Base-by-base conservation (phyloP, 2,888 invertebrate genomes). In the Saturnia japonica region DNA sequence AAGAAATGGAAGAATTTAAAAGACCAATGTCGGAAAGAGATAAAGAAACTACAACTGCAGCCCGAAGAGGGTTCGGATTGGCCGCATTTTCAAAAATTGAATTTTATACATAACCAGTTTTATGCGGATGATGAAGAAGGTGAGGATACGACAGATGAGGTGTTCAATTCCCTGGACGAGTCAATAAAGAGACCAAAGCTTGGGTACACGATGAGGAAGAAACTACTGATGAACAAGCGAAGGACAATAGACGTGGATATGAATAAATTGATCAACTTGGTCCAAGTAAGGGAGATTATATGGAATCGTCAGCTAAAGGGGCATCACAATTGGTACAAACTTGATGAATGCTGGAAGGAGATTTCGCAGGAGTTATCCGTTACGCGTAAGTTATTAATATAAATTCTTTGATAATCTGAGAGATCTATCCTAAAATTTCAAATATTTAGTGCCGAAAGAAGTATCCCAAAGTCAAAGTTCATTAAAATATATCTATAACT, bases 1-100 rank as follows among this genome's bases (percentile, higher is more conserved):
- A 94, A 93, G 72, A 86, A 89, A 88, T 94, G 94, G 94, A 94
- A 94, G 81, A 94, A 94, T 72, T 82, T 94, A 14, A 94, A 94
- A 77, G 94, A 94, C 74, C 93, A 94, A 79, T 94, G 93, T 73
- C 86, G 94, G 22, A 94, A 94, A 74, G 94, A 94, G 79, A 93
- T 93, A 88, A 93, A 93, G 74, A 94, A 93, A 69, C 86, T 87
- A 68, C 64, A 64, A 40, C 19, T 12, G 40, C 64, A 64, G 19
- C 86, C 91, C 0, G 82, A 74, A 66, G 87, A 88, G 4, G 64
- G 34, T 7, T 93, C 93, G 6, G 93, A 94, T 72, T 93, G 93
- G 92, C 93, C 92, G 0, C 94, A 94, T 74, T 92, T 93, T 74
- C 82, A 80, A 34, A 93, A 93, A 69, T 81, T 94, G 3, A 88